Evolutionary conservation across 2,797 vertebrate genomes (phyloP), one percentile per base, ranked within the genome.

Genomic region (Odontamblyopus lacepedii): DNA sequence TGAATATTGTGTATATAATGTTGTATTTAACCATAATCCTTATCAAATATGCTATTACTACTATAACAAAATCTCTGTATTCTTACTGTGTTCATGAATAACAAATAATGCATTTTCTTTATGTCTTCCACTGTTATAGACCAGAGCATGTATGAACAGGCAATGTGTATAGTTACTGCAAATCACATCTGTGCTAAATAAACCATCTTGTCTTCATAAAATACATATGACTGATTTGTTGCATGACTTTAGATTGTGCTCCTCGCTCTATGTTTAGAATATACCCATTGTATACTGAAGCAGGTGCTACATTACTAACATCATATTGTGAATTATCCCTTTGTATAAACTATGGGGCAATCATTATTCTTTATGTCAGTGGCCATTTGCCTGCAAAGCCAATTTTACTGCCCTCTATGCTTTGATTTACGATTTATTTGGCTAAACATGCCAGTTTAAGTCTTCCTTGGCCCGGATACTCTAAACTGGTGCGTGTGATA

Each of bases 341-440:
- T 60, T 70, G 18, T 72, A 27, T 60, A 74, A 78, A 67, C 44
- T 69, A 5, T 48, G 44, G 69, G 61, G 41, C 29, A 44, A 70
- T 79, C 71, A 69, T 82, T 62, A 56, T 66, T 84, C 44, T 65
- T 68, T 65, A 9, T 67, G 67, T 75, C 44, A 73, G 41, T 63
- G 51, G 18, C 11, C 35, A 12, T 83, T 76, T 83, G 69, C 55
- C 71, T 55, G 29, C 12, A 60, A 41, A 3, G 8, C 48, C 15
- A 70, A 53, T 73, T 55, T 78, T 57, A 79, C 71, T 63, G 69
- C 69, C 74, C 67, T 56, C 66, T 68, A 66, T 27, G 26, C 70
- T 73, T 65, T 87, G 85, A 92, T 80, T 74, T 73, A 82, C 63
- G 32, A 48, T 51, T 67, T 11, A 30, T 71, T 73, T 77, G 9